These are phyloP conservation scores for Scotopteryx bipunctaria DNA, from an alignment of 2,888 invertebrate genomes.

Conservation along the genomic window DNA sequence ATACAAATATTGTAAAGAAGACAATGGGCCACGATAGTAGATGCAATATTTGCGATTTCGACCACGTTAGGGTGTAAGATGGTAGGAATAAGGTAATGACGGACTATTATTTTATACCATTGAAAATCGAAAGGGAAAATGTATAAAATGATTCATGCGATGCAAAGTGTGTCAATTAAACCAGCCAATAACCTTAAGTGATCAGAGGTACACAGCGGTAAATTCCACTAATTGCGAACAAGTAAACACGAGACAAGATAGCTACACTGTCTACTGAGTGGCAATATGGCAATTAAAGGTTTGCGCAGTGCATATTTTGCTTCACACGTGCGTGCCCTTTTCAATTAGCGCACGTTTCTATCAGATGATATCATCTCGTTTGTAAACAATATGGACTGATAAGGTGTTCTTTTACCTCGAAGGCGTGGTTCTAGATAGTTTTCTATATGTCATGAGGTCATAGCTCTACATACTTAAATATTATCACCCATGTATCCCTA, in stretches of 20 bases:
- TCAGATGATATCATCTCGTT: conserved; percentile 26
- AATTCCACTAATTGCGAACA: conserved; percentile 22
- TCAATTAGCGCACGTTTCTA: conserved; percentile 32
- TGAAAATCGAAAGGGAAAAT: conserved; percentile 3
- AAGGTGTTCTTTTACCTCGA: conserved; percentile 10
- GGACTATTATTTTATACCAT: neutral
- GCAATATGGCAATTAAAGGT: conserved; percentile 13
- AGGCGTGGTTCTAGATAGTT: conserved; percentile 4
- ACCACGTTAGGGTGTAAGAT: too few relatives aligned
- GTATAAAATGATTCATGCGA: conserved; percentile 5
- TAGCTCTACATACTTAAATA: too few relatives aligned
- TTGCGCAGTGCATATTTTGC: conserved; percentile 30
- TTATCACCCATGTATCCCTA: too few relatives aligned
- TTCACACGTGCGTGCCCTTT: conserved; percentile 26
- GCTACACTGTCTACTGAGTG: neutral
- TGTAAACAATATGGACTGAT: conserved; percentile 17
- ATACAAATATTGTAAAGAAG: too few relatives aligned
- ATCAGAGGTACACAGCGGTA: conserved; percentile 22
- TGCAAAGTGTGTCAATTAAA: conserved; percentile 9
- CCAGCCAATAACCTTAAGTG: conserved; percentile 11
- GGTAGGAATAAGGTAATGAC: neutral
- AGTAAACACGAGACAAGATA: conserved; percentile 4
- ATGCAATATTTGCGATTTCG: too few relatives aligned
- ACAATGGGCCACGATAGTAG: too few relatives aligned
- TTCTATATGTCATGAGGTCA: too few relatives aligned